Base-by-base conservation (phyloP, 2,888 invertebrate species). In the Petrophora chlorosata region DNA sequence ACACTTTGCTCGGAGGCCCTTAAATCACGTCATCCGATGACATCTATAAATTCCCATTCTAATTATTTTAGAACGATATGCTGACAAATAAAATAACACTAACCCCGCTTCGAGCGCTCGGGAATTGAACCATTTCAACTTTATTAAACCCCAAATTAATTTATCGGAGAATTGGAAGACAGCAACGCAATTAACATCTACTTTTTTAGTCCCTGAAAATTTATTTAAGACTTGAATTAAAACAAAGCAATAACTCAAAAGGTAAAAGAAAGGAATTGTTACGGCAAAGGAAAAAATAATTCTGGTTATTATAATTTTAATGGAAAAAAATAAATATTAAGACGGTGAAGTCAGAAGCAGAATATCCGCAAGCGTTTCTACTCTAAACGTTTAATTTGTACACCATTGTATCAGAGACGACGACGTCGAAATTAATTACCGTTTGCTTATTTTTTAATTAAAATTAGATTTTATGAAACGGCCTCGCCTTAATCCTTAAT, bases 361-460 rank as follows among this genome's bases (percentile, higher is more conserved):
- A 54, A 65, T 67, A 77, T 71, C 67, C 70, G 53, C 53, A 48
- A 64, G 56, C 66, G 63, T 73, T 76, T 68, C 60, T 61, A 67
- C 9, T 34, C 22, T 46, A 46, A 70, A 70, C 70, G 69, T 82
- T 82, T 80, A 78, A 82, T 84, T 82, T 80, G 77, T 79, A 72
- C 67, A 67, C 76, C 76, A 82, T 82, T 83, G 77, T 81, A 79
- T 74, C 76, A 67, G 63, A 67, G 62, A 71, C 23, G 62, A 66
- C 70, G 73, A 77, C 61, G 70, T 51, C 67, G 61, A 79, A 85
- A 87, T 82, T 84, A 86, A 86, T 86, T 84, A 80, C 76, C 71
- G 70, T 82, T 83, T 83, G 75, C 81, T 82, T 86, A 85, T 82
- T 85, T 83, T 85, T 86, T 85, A 84, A 86, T 87, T 86, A 88